Base-by-base conservation (phyloP, 2,113 vertebrate genomes). In the Oncorhynchus masou region DNA sequence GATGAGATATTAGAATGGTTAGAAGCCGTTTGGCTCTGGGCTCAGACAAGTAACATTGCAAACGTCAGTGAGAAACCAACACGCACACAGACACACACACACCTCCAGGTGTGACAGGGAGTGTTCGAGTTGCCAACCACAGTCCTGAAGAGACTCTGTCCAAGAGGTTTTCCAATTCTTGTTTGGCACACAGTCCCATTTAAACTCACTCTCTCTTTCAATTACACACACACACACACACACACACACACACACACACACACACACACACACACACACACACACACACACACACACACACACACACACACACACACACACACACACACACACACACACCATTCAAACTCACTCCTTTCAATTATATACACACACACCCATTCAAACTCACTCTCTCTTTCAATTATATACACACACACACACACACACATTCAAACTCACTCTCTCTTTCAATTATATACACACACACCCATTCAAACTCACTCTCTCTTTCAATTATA, bases 51-150 rank as follows among this genome's bases (percentile, higher is more conserved):
- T 25, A 9, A 51, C 62, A 65, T 68, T 48, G 13, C 73, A 80
- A 81, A 79, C 22, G 77, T 71, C 3, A 19, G 75, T 59, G 54
- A 70, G 59, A 74, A 81, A 80, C 71, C 67, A 51, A 71, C 73
- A 78, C 75, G 3, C 19, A 45, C 34, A 45, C 6, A 34, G 6
- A 7, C 75, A 75, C 74, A 78, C 64, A 68, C 64, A 49, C n/a
- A 22, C n/a, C 20, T 75, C 75, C 83, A 84, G 79, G 80, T 85
- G 78, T 84, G 85, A 72, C 79, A 60, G 81, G 85, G 70, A 82
- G 78, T 78, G 66, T 68, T 22, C 73, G 39, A 77, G 76, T 85
- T 85, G 81, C 85, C 84, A 85, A 29, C 74, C 80, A 19, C 75
- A 65, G 68, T 82, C 77, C 81, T 73, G 45, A 76, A 82, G 70